A percentile compares a stretch with the other conserved stretches of the same genome.
Conservation (phyloP, 2,797 vertebrate genomes). For the Eulemur mongoz region DNA sequence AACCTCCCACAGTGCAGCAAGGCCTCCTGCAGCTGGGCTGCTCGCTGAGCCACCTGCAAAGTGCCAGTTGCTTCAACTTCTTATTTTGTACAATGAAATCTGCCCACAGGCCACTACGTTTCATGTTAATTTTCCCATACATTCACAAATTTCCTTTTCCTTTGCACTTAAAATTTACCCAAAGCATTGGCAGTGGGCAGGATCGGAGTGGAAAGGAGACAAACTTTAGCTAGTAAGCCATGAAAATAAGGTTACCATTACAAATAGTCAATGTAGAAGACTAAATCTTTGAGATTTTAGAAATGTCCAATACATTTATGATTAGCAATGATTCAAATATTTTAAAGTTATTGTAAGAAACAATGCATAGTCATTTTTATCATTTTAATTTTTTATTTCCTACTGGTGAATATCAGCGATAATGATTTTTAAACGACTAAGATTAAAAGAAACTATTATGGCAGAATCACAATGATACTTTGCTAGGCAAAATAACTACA, state of each 20-base stretch:
- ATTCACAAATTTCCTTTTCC: neutral
- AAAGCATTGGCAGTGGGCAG: neutral
- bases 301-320: neutral
- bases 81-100: neutral
- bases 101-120: neutral
- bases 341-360: neutral
- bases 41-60: constrained; percentile 94
- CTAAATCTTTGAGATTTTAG: neutral
- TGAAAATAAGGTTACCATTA: neutral
- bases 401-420: neutral
- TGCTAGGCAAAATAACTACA: neutral
- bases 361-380: neutral
- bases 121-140: neutral
- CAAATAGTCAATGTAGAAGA: neutral
- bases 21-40: constrained; percentile 97
- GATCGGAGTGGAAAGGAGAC: neutral
- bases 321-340: constrained; percentile 3
- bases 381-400: neutral
- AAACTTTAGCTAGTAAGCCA: neutral
- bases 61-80: neutral
- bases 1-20: constrained; percentile 97
- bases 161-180: constrained; percentile 19
- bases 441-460: neutral
- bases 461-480: constrained; percentile 4
- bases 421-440: neutral